These are phyloP conservation scores for Hirudinaria manillensis DNA, from an alignment of 2,888 invertebrate genomes.

Conservation along the genomic window DNA sequence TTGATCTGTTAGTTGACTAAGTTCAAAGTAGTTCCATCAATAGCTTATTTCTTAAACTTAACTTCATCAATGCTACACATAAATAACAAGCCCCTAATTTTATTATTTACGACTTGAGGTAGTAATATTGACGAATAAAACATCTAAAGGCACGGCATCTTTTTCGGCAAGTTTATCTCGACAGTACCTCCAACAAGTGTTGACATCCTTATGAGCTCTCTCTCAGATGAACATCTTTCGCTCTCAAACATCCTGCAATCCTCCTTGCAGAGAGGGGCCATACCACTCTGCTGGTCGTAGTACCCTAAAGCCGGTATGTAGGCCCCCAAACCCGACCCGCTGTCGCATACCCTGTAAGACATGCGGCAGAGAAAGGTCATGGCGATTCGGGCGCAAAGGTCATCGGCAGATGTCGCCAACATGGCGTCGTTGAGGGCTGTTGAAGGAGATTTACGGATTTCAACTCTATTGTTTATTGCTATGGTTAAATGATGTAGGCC, in stretches of 20 bases:
- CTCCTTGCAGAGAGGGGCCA: slow-evolving; percentile 9
- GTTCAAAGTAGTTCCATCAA: no score
- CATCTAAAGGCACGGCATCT: no score
- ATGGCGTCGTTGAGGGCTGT: slow-evolving; percentile 4
- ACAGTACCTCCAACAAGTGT: slow-evolving; percentile 4
- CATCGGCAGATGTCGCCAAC: slow-evolving; percentile 15
- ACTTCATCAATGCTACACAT: no score
- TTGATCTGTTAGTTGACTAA: no score
- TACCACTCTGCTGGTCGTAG: slow-evolving; percentile 4
- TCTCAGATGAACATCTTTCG: slow-evolving; percentile 14
- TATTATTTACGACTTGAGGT: no score
- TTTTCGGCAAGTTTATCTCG: no score
- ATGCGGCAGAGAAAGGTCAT: slow-evolving; percentile 12
- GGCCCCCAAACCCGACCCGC: background rate
- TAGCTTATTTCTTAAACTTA: no score
- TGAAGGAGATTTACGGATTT: background rate
- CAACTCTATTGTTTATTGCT: background rate
- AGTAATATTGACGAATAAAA: no score
- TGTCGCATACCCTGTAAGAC: slow-evolving; percentile 10
- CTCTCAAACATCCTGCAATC: slow-evolving; percentile 24
- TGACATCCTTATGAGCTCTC: slow-evolving; percentile 15
- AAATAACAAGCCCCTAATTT: no score
- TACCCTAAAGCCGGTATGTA: background rate
- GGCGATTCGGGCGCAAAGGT: slow-evolving; percentile 13
- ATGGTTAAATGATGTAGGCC: no score